phyloP scores from a whole-genome alignment of 2,113 vertebrate species.

The Melanocharis versteri region DNA sequence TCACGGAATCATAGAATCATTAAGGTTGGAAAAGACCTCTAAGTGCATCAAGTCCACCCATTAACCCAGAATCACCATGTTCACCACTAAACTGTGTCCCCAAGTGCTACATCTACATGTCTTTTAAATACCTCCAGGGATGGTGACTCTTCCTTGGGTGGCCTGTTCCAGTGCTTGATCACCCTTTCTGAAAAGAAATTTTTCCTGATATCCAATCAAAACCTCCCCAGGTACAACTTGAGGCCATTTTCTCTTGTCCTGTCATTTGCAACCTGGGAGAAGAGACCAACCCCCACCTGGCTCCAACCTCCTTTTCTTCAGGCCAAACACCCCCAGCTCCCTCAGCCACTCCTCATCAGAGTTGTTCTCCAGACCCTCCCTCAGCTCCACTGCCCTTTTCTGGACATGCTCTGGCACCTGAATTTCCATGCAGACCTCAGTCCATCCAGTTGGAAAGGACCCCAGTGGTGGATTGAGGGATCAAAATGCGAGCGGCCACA shows the following conservation, averaged over 20 bases:
- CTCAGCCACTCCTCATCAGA: background rate
- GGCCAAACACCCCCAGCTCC: background rate
- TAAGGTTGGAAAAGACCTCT: background rate
- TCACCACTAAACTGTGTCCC: background rate
- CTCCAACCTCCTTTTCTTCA: background rate
- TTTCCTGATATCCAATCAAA: background rate
- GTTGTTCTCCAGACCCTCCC: background rate
- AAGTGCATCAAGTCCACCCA: background rate
- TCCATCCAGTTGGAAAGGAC: background rate
- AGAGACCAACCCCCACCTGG: no score
- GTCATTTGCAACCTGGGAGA: background rate
- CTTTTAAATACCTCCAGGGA: background rate
- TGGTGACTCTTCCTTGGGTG: background rate
- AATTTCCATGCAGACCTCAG: background rate
- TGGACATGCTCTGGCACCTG: background rate
- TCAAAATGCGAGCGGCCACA: accelerated
- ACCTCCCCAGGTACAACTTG: background rate
- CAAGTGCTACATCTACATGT: background rate
- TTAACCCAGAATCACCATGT: background rate
- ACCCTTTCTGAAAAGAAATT: background rate
- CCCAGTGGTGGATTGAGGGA: background rate
- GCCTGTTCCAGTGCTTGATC: background rate
- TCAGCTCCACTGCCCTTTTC: background rate
- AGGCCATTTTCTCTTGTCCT: background rate
- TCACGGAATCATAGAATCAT: background rate